phyloP scores from a whole-genome alignment of 2,113 vertebrate species.

The Acrocephalus arundinaceus region DNA sequence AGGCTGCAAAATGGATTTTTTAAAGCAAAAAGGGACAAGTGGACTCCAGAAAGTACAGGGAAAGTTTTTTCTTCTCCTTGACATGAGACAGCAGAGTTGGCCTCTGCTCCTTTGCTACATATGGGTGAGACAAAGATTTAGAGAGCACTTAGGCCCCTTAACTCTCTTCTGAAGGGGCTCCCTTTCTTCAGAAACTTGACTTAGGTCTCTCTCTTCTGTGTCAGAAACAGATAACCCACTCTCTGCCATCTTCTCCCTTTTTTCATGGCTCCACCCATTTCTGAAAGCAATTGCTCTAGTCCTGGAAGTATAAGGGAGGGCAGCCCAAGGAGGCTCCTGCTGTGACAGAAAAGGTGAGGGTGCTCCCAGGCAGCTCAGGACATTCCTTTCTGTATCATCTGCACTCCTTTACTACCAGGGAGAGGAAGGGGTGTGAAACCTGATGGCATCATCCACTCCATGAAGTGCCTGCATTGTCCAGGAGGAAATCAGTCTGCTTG shows the following conservation, averaged over 20 bases:
- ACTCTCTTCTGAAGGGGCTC: not conserved
- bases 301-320: not conserved
- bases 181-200: not conserved
- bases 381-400: fast-evolving
- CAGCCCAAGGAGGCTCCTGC: not conserved
- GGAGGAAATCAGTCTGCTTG: not conserved
- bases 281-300: not conserved
- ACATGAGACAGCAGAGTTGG: not conserved
- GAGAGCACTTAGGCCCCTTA: not conserved
- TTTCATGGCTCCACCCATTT: not conserved
- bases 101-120: not conserved
- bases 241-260: not conserved
- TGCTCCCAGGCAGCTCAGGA: not conserved
- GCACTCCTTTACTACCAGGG: not conserved
- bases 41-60: not conserved
- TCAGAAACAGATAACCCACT: not conserved
- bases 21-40: not conserved
- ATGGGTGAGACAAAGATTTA: not conserved
- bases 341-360: not conserved
- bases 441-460: not conserved
- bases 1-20: not conserved
- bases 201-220: not conserved
- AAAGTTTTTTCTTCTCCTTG: not conserved
- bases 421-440: not conserved
- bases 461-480: fast-evolving